These are phyloP conservation scores for Mustela nigripes DNA, from an alignment of 2,113 vertebrate species.

Conservation along the genomic window DNA sequence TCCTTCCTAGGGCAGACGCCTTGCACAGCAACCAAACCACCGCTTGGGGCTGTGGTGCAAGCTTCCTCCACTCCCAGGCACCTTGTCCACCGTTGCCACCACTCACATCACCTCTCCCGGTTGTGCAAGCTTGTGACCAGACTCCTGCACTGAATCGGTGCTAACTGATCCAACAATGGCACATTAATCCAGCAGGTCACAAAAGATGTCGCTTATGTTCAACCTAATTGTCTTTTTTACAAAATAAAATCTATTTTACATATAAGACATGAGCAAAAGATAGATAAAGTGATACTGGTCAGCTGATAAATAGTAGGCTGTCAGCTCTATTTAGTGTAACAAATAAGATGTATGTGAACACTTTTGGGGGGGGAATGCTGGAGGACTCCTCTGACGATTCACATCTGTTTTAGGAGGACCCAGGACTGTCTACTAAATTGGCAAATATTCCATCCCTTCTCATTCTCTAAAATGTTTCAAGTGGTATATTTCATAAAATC, in stretches of 20 bases:
- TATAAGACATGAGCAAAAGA: background rate
- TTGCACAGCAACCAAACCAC: background rate
- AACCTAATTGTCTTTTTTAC: background rate
- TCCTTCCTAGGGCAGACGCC: background rate
- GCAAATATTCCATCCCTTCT: background rate
- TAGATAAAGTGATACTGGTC: background rate
- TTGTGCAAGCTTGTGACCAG: background rate
- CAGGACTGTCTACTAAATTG: background rate
- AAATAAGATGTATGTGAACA: background rate
- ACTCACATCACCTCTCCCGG: background rate
- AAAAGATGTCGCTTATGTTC: background rate
- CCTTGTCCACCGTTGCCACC: too few species aligned
- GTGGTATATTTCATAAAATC: background rate
- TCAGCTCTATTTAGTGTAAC: background rate
- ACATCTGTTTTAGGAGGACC: background rate
- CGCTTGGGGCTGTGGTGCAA: rapidly evolving
- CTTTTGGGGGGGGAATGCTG: background rate
- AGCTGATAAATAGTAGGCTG: background rate
- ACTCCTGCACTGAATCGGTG: background rate
- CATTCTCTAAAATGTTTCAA: background rate
- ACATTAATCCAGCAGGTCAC: background rate
- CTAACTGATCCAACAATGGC: background rate
- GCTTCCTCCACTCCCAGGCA: background rate
- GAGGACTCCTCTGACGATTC: background rate
- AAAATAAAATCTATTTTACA: background rate